phyloP scores from a whole-genome alignment of 2,797 vertebrate genomes.

The Brotula barbata region DNA sequence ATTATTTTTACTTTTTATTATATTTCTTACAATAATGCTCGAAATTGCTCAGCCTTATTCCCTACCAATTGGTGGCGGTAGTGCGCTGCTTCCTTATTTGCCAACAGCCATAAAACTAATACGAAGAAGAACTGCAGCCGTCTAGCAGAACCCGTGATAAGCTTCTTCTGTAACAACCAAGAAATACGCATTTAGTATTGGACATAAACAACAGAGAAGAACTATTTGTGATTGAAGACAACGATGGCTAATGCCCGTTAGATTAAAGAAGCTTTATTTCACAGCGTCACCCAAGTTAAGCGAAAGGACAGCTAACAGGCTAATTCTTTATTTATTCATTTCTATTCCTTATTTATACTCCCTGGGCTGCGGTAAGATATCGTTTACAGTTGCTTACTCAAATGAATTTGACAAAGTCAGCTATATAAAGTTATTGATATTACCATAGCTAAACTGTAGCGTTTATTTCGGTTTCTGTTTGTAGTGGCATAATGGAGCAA shows the following conservation, averaged over 20 bases:
- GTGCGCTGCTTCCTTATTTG: no score
- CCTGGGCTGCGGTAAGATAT: constrained; percentile 28
- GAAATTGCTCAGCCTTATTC: no score
- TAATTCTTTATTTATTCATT: no score
- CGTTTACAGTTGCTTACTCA: background rate
- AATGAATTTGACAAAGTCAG: background rate
- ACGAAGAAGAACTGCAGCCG: no score
- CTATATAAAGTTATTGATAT: no score
- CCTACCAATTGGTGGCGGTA: no score
- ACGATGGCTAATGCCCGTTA: background rate
- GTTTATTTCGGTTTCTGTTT: background rate
- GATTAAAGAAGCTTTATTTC: background rate
- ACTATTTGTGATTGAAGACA: background rate
- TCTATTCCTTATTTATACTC: background rate
- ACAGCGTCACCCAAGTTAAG: background rate
- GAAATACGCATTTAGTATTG: background rate
- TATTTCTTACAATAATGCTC: no score
- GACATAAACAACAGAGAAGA: background rate
- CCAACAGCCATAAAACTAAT: no score
- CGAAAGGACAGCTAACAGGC: constrained; percentile 1
- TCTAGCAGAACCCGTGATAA: background rate
- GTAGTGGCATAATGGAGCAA: background rate
- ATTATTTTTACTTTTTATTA: no score
- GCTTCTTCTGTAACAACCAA: background rate
- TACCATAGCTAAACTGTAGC: no score